Evolutionary conservation across 2,888 invertebrate genomes (phyloP), one percentile per base, ranked within the genome.

Genomic region (Drosophila prostipennis): DNA sequence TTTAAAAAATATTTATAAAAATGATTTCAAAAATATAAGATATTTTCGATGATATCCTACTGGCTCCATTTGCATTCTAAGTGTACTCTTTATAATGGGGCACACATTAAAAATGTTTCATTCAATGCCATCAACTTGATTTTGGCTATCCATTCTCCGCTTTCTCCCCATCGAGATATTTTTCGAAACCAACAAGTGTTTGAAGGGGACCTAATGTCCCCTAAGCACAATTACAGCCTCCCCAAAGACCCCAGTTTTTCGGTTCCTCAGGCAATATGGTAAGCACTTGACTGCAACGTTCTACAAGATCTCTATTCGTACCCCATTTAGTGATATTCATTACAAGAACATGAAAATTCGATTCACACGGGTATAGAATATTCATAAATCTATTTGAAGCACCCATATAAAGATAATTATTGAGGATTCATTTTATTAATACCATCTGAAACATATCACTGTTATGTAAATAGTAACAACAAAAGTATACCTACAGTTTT

Each of bases 111-210:
- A 55, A 63, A 36, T 63, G 71, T 79, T 71, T 63, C 54, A 74
- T 77, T 74, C 63, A 77, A 79, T 70, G 80, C 45, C 51, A 42
- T 53, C 70, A 76, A 68, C 68, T 64, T 68, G 59, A 58, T 52
- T 36, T 29, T 4, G 16, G 36, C 8, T 48, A 32, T 48, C 3
- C 13, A 13, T 34, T 19, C 16, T 13, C 16, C 2, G 37, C 23
- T 46, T 26, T 46, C 34, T 46, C 46, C 32, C 23, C 10, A 48
- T 36, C 14, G 23, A 45, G 45, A 23, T 19, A 40, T 40, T 55
- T 45, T 23, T 14, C 7, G 54, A 55, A 16, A 55, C 36, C 7
- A 55, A 55, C 45, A 45, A 55, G 55, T 55, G 55, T 26, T 14
- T 26, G 34, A n/a, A 6, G 45, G 55, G 55, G 55, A 23, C 8